A percentile compares a stretch with the other conserved stretches of the same genome.
Evolutionary conservation across 2,113 vertebrate species (phyloP).

Genomic region (Melanocharis versteri): DNA sequence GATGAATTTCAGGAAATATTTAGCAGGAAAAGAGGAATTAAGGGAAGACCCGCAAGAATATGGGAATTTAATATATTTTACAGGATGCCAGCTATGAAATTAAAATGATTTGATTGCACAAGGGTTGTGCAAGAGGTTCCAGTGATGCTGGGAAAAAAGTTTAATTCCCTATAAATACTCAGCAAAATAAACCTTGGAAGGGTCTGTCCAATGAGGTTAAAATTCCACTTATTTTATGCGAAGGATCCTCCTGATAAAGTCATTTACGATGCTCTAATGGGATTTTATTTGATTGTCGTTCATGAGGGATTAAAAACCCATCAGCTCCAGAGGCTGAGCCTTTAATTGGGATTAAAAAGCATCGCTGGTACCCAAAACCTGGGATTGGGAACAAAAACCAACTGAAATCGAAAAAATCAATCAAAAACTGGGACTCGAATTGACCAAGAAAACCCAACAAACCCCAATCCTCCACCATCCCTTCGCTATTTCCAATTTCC

Average conservation of each 20-base stretch:
- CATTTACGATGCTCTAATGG: background rate
- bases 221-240: background rate
- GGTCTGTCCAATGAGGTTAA: background rate
- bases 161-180: background rate
- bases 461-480: fast-evolving
- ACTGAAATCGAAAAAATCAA: no score
- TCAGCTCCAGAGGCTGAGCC: background rate
- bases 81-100: background rate
- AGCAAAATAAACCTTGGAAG: background rate
- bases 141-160: background rate
- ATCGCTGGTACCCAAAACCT: background rate
- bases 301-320: background rate
- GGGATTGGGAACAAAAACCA: background rate
- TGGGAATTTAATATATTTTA: background rate
- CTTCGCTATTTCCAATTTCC: background rate
- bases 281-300: background rate
- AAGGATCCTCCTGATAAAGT: background rate
- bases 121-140: background rate
- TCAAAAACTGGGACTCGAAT: background rate
- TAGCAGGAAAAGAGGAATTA: background rate
- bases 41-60: background rate
- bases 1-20: no score
- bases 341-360: background rate
- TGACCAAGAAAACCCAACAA: background rate
- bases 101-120: no score